Percentiles rank a stretch among this genome's conserved stretches.
Conservation (phyloP, 1,140 invertebrate genomes). For the Drosophila sucinea region DNA sequence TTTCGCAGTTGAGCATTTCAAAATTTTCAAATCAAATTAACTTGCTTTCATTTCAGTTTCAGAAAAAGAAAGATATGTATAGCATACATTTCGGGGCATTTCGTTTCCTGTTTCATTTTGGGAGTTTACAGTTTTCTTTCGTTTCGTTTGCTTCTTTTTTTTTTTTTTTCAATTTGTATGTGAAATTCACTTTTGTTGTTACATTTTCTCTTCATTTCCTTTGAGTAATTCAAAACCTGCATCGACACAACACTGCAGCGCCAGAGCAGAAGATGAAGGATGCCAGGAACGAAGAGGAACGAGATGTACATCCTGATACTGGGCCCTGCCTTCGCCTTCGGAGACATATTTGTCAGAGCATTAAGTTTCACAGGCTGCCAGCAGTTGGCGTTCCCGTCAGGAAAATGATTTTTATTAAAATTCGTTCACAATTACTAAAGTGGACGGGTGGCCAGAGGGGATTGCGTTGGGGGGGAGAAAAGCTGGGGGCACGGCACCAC, state of each 20-base stretch:
- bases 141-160: neutral
- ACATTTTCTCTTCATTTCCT: conserved; percentile 67
- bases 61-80: conserved; percentile 31
- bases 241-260: conserved; percentile 37
- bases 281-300: too few species aligned
- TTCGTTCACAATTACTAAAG: conserved; percentile 38
- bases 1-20: conserved; percentile 39
- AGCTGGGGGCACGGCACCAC: neutral
- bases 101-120: conserved; percentile 26
- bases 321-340: neutral
- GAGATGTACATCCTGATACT: neutral
- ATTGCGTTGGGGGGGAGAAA: neutral
- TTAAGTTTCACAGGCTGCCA: conserved; percentile 45
- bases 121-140: conserved; percentile 10
- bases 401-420: conserved; percentile 55
- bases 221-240: conserved; percentile 65
- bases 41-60: conserved; percentile 66
- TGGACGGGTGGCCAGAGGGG: neutral
- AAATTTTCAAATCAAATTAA: conserved; percentile 73
- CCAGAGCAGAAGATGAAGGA: too few species aligned
- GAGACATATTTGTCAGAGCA: conserved; percentile 38
- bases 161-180: conserved; percentile 48
- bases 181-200: conserved; percentile 69
- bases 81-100: conserved; percentile 28
- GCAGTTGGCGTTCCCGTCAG: conserved; percentile 23